These are phyloP conservation scores for Setophaga coronata DNA, from an alignment of 2,113 vertebrate species.

Conservation along the genomic window DNA sequence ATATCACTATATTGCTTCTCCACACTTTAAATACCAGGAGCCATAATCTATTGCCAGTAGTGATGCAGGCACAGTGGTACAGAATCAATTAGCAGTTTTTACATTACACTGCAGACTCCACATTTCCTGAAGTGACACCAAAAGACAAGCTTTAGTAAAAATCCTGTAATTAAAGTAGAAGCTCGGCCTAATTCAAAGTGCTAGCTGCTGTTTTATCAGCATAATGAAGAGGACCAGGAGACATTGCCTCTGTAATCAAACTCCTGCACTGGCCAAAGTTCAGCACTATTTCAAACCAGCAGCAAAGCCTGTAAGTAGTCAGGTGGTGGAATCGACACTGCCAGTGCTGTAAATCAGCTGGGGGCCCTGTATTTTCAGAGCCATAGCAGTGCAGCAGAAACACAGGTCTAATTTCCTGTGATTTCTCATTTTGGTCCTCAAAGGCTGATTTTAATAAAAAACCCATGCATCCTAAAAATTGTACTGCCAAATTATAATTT, in stretches of 20 bases:
- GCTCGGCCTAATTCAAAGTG: background rate
- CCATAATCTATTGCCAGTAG: background rate
- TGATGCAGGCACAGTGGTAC: background rate
- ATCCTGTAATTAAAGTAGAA: conserved; percentile 51
- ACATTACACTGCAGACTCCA: background rate
- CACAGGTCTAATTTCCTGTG: conserved; percentile 59
- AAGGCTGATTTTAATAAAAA: conserved; percentile 61
- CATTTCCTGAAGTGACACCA: conserved; percentile 9
- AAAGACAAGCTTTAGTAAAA: conserved; percentile 46
- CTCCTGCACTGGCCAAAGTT: conserved; percentile 21
- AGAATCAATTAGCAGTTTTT: conserved; percentile 36
- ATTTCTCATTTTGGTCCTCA: conserved; percentile 52
- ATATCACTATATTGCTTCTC: background rate
- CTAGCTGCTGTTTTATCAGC: conserved; percentile 38
- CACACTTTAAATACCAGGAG: background rate
- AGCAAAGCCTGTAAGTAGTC: conserved; percentile 33
- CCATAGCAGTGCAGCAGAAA: conserved; percentile 12
- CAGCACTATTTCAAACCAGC: conserved; percentile 39
- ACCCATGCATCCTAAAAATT: conserved; percentile 46
- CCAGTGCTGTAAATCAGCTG: background rate
- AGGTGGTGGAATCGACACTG: conserved; percentile 20
- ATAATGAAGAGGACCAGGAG: conserved; percentile 32
- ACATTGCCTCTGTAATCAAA: conserved; percentile 36
- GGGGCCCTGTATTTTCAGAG: background rate
- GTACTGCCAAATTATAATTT: conserved; percentile 44